phyloP scores from a whole-genome alignment of 2,888 invertebrate genomes.

The Cheilosia vulpina region DNA sequence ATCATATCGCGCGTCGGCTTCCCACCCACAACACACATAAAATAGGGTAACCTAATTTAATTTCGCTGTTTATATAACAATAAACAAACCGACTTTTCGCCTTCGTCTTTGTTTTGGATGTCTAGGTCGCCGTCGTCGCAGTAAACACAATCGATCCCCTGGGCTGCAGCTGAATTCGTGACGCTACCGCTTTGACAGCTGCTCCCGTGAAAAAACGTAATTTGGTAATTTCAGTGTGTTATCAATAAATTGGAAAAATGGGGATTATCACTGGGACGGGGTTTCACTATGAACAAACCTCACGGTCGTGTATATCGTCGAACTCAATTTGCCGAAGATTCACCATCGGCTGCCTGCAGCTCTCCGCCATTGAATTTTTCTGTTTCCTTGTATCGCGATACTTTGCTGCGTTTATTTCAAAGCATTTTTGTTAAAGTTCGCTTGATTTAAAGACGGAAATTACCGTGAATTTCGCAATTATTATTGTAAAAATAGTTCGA shows the following conservation, averaged over 20 bases:
- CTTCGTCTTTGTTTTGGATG: constrained; percentile 64
- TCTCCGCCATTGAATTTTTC: constrained; percentile 64
- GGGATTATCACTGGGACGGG: background rate
- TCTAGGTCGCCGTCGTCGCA: constrained; percentile 36
- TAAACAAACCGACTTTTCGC: constrained; percentile 61
- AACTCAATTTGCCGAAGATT: constrained; percentile 69
- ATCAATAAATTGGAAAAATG: constrained; percentile 1
- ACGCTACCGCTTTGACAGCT: background rate
- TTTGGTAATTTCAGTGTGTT: background rate
- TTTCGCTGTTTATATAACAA: constrained; percentile 71
- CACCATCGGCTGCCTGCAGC: constrained; percentile 44
- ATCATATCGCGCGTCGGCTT: constrained; percentile 9
- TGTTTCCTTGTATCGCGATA: constrained; percentile 34
- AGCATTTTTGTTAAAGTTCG: constrained; percentile 41
- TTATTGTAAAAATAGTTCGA: constrained; percentile 13
- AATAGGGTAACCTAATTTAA: constrained; percentile 72
- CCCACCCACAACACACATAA: constrained; percentile 47
- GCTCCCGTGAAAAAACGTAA: constrained; percentile 22
- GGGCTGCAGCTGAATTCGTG: constrained; percentile 5
- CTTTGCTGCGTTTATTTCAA: constrained; percentile 3
- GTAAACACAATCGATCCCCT: constrained; percentile 44
- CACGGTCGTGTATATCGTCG: constrained; percentile 57
- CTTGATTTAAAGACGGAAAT: background rate
- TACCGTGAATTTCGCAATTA: constrained; percentile 10
- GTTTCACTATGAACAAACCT: constrained; percentile 57